Evolutionary conservation across 2,888 invertebrate species (phyloP), one percentile per base, ranked within the genome.

Genomic region (Fissipunctia ypsillon): DNA sequence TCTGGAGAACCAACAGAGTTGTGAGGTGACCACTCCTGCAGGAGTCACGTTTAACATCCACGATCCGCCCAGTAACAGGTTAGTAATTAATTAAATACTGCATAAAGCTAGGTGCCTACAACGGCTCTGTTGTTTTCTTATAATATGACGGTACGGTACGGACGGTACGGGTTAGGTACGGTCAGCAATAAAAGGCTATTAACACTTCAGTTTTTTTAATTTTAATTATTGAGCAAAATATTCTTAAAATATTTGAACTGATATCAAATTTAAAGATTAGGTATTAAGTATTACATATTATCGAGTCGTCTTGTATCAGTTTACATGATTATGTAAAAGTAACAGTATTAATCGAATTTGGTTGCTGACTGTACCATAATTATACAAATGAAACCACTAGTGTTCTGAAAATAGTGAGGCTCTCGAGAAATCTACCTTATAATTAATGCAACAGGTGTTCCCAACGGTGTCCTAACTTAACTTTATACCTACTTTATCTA

Each of bases 21-120:
- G 96, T 81, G 73, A 83, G 31, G 90, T 94, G 22, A 92, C 91
- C 0, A 91, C 93, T 3, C 94, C 96, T 1, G 70, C 76, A 0
- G 95, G 94, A 22, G 48, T 84, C 2, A 85, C 75, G 4, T 95
- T 96, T 77, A 79, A 93, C 77, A 84, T 93, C 2, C 73, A 65
- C 1, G 80, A 88, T 3, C 93, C 94, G 0, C 91, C 93, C 3
- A 91, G 68, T 77, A 87, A 77, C 63, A 94, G 94, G 96, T 94
- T 80, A 81, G 88, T 83, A 65, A 12, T 35, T 83, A 65, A 14
- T 38, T 57, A n/a, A 43, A 19, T 41, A 50, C 72, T n/a, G 71
- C 16, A 22, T 52, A 63, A 9, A 4, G 12, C 28, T 22, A 43
- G 12, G 6, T 12, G 7, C 16, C 0, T 25, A 28, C 25, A 25